Conservation (phyloP, 2,113 vertebrate species). For the Suncus etruscus region DNA sequence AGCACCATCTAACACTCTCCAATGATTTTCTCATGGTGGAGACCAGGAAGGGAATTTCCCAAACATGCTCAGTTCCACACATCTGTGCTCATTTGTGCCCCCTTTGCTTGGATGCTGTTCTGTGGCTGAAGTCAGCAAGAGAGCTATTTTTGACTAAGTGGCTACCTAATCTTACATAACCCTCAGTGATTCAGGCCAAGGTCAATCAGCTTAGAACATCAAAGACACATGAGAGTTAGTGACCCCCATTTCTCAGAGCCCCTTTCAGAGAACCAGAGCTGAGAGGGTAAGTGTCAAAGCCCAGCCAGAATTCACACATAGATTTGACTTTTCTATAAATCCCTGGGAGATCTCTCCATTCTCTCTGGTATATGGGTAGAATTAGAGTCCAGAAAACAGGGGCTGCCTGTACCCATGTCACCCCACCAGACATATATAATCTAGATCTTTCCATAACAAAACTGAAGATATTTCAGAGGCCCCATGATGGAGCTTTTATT, state of each 20-base stretch:
- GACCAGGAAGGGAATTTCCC: conserved; percentile 53
- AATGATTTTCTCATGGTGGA: neutral
- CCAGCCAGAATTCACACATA: neutral
- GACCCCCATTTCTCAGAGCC: conserved; percentile 5
- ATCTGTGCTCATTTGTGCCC: conserved; percentile 23
- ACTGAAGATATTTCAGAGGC: neutral
- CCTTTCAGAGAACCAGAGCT: conserved; percentile 20
- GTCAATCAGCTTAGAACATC: conserved; percentile 62
- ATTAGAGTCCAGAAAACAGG: neutral
- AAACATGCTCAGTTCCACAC: neutral
- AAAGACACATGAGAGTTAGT: conserved; percentile 51
- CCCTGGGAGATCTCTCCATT: neutral
- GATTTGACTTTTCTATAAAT: neutral
- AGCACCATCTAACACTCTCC: neutral
- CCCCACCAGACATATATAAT: neutral
- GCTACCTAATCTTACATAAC: conserved; percentile 73
- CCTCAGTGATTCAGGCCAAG: conserved; percentile 71
- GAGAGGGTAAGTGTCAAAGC: neutral
- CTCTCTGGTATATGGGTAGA: neutral
- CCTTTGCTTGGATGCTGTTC: conserved; percentile 56
- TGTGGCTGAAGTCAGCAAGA: conserved; percentile 70
- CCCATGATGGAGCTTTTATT: neutral
- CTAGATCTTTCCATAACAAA: neutral
- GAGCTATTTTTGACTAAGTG: conserved; percentile 74
- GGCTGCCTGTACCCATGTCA: neutral